Evolutionary conservation across 2,113 vertebrate species (phyloP), one percentile per base, ranked within the genome.

Genomic region (Trinectes maculatus): DNA sequence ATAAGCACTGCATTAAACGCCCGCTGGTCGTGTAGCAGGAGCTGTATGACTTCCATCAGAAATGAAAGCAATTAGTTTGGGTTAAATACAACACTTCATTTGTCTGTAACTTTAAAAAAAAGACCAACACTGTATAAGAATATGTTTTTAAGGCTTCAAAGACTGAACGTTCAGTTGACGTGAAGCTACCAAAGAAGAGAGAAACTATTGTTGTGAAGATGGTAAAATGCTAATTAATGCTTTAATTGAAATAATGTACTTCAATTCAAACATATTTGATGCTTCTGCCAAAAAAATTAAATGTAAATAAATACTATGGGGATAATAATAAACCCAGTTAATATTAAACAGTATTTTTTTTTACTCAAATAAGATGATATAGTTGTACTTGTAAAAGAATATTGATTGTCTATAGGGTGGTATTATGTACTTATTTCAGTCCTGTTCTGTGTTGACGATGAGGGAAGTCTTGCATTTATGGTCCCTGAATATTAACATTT

Each of bases 391-490:
- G 29, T 4, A 5, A 8, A 5, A 8, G 29, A 31, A 31, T 31
- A 31, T n/a, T n/a, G n/a, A n/a, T n/a, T n/a, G n/a, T n/a, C n/a
- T n/a, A n/a, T n/a, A 12, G 12, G 34, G 11, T 36, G 4, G 34
- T 36, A 36, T 31, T 31, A 5, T 31, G 4, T 31, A 31, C 29
- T 36, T 47, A 12, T 47, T 62, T 53, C 47, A 36, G 3, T n/a
- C 11, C 34, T 15, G 34, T 66, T 67, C 52, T 42, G 64, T 76
- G 64, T 49, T 77, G 39, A 18, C 71, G 58, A 29, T 21, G 33
- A 72, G 63, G n/a, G n/a, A n/a, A n/a, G n/a, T n/a, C n/a, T n/a
- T 36, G 63, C 79, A 64, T 82, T 85, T 81, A 71, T 22, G 58
- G 2, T 48, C 51, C 47, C 31, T 75, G 66, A 82, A 73, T 80